These are phyloP conservation scores for Caenorhabditis macrosperma DNA, from an alignment of 2,888 invertebrate genomes.

Conservation along the genomic window DNA sequence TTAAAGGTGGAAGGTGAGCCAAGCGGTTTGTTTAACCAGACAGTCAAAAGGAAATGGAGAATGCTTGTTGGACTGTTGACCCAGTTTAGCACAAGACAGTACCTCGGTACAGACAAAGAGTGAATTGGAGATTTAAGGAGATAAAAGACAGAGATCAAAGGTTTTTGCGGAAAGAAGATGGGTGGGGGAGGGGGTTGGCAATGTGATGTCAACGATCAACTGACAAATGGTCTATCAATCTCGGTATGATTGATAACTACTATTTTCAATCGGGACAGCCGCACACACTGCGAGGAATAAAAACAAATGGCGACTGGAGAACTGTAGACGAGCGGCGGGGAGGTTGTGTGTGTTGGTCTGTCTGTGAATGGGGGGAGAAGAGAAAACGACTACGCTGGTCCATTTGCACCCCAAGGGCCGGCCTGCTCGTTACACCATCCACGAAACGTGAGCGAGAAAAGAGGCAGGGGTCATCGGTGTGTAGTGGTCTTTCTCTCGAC, in stretches of 20 bases:
- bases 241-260: slow-evolving; percentile 46
- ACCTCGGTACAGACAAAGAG: neutral
- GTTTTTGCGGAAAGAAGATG: slow-evolving; percentile 2
- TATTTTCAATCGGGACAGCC: slow-evolving; percentile 30
- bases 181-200: neutral
- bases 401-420: slow-evolving; percentile 28
- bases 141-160: neutral
- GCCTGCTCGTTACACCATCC: slow-evolving; percentile 35
- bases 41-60: slow-evolving; percentile 40
- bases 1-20: neutral
- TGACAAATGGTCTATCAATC: slow-evolving; percentile 45
- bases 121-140: neutral
- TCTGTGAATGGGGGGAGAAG: neutral
- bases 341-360: slow-evolving; percentile 25
- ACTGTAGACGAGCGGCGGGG: neutral
- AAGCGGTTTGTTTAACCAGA: slow-evolving; percentile 52
- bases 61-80: slow-evolving; percentile 44
- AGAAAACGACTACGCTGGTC: slow-evolving; percentile 22
- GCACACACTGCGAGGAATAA: slow-evolving; percentile 10
- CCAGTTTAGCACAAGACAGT: slow-evolving; percentile 14
- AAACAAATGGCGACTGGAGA: slow-evolving; percentile 5
- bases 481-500: slow-evolving; percentile 19
- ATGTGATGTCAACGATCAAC: slow-evolving; percentile 37
- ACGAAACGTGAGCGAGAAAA: slow-evolving; percentile 7
- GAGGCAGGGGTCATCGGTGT: slow-evolving; percentile 35